These are phyloP conservation scores for Paramisgurnus dabryanus DNA, from an alignment of 2,113 vertebrate genomes.

Conservation along the genomic window DNA sequence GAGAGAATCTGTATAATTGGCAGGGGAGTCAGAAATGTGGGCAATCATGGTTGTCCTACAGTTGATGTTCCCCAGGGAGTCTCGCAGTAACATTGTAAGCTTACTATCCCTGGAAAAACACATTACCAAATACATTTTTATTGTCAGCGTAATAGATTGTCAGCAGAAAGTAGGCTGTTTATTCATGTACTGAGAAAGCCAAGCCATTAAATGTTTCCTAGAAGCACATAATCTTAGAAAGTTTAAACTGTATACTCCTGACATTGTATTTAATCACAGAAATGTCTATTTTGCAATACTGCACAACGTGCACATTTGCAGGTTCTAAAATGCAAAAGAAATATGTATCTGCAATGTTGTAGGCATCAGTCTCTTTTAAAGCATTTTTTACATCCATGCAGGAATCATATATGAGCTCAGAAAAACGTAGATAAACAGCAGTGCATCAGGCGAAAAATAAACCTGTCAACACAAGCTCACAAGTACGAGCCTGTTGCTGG, in stretches of 20 bases:
- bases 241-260: background rate
- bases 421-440: conserved; percentile 14
- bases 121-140: conserved; percentile 3
- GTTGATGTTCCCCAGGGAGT: conserved; percentile 91
- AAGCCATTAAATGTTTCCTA: conserved; percentile 4
- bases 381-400: background rate
- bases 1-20: conserved; percentile 90
- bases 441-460: conserved; percentile 38
- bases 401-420: conserved; percentile 8
- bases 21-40: conserved; percentile 89
- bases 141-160: background rate
- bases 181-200: background rate
- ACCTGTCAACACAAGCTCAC: conserved; percentile 45
- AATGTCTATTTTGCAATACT: background rate
- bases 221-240: background rate
- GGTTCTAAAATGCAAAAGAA: background rate
- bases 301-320: background rate
- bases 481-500: conserved; percentile 32
- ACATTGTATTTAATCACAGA: conserved; percentile 2
- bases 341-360: background rate
- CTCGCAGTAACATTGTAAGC: conserved; percentile 92
- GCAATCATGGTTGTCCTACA: conserved; percentile 96
- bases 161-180: conserved; percentile 11
- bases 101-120: conserved; percentile 86
- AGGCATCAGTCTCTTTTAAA: background rate